Evolutionary conservation across 2,113 vertebrate species (phyloP).

Genomic region (Peromyscus polionotus): DNA sequence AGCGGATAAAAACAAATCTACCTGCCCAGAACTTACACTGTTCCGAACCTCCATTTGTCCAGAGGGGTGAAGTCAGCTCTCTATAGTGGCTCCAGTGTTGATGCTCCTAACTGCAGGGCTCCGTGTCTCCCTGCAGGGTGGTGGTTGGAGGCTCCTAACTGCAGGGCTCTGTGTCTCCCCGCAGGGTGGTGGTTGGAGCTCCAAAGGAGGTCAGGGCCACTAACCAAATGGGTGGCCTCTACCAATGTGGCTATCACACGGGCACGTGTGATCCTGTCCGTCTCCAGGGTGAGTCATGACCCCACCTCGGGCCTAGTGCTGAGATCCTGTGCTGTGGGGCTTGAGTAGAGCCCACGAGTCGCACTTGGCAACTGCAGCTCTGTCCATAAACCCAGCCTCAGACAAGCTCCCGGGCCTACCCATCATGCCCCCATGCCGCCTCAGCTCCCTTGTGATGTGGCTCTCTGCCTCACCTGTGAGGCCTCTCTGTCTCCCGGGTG

Average conservation of each 20-base stretch:
- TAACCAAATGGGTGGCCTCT: slow-evolving; percentile 73
- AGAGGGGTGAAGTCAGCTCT: background rate
- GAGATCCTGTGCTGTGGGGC: background rate
- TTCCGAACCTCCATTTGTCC: background rate
- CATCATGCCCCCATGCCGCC: accelerated
- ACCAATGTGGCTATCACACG: slow-evolving; percentile 61
- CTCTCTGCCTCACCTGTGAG: background rate
- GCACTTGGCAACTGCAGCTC: background rate
- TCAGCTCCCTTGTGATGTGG: background rate
- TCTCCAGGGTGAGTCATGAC: slow-evolving; percentile 65
- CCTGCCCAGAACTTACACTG: background rate
- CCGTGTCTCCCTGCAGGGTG: slow-evolving; percentile 49
- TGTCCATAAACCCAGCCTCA: background rate
- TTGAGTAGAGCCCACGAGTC: background rate
- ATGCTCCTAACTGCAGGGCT: background rate
- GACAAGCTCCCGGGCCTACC: background rate
- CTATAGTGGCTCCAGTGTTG: background rate
- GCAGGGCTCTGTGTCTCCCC: background rate
- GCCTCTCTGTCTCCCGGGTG: background rate
- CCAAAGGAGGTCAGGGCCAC: slow-evolving; percentile 61
- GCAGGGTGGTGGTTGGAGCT: slow-evolving; percentile 77
- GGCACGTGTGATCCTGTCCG: slow-evolving; percentile 1
- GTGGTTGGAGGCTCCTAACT: slow-evolving; percentile 67
- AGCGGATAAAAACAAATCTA: background rate
- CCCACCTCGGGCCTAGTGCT: background rate